These are phyloP conservation scores for Paramormyrops kingsleyae DNA, from an alignment of 2,113 vertebrate genomes.

Conservation along the genomic window DNA sequence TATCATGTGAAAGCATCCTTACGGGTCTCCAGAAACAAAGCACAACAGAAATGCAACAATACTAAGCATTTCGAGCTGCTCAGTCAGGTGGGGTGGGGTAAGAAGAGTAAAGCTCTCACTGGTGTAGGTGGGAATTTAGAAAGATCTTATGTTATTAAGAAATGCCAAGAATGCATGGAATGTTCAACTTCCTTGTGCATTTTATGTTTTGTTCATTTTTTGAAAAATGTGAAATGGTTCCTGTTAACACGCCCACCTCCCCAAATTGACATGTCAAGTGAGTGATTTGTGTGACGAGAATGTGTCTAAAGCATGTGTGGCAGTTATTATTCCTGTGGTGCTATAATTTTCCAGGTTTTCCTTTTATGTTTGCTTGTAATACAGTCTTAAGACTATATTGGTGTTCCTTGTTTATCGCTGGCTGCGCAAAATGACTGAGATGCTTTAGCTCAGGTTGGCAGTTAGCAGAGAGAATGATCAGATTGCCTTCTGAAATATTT, in stretches of 20 bases:
- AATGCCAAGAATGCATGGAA: neutral
- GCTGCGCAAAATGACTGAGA: neutral
- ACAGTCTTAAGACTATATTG: conserved; percentile 23
- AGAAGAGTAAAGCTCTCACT: neutral
- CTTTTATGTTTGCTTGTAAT: neutral
- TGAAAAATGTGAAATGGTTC: neutral
- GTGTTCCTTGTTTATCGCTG: conserved; percentile 34
- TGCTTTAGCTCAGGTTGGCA: conserved; percentile 22
- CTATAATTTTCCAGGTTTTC: conserved; percentile 5
- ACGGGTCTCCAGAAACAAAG: neutral
- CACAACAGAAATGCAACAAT: neutral
- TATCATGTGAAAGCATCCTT: neutral
- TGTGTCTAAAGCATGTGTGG: neutral
- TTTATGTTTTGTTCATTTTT: neutral
- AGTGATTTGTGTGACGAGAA: neutral
- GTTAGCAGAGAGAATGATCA: conserved; percentile 29
- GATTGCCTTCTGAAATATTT: conserved; percentile 39
- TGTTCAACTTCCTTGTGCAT: neutral
- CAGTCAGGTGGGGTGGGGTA: neutral
- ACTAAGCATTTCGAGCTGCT: neutral
- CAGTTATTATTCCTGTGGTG: neutral
- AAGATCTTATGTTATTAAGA: neutral
- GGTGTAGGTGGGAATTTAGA: neutral
- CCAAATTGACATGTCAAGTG: neutral
- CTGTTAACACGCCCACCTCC: neutral